Base-by-base conservation (phyloP, 2,888 invertebrate genomes). In the Aricia artaxerxes region DNA sequence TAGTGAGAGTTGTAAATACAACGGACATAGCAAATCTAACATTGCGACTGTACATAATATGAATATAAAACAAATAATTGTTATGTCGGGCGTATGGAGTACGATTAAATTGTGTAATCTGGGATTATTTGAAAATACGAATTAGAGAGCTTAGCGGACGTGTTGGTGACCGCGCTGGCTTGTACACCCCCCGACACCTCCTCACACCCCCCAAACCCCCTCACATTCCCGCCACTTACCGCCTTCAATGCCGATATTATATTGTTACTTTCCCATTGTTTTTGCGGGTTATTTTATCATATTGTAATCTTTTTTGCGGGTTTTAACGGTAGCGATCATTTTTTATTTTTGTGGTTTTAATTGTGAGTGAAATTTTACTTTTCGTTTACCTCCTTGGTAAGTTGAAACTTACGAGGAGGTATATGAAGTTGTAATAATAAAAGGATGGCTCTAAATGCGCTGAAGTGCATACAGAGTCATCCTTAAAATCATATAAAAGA, bases 111-210 rank as follows among this genome's bases (percentile, higher is more conserved):
- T 60, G 60, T 73, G 73, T 79, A 77, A 79, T 78, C 78, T 79
- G 73, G 78, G 77, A 73, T 78, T 77, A 78, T 78, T 73, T 61
- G 61, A 73, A 78, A 73, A 78, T 79, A 79, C 73, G 78, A 79
- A 73, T 79, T 79, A 60, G 40, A 73, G 78, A 73, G 78, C 78
- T 76, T 53, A 64, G 79, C 57, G 80, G 75, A 78, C 73, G 64
- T 77, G 77, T 79, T 78, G 77, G 79, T 78, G 79, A 78, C 77
- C 80, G 77, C 78, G 44, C 77, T 49, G 79, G 78, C 78, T 77
- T 60, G 16, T 64, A 57, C 57, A 57, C 57, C 57, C 57, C 57
- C 53, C 11, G 53, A 57, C 57, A 57, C 44, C 9, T 11, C 64
- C 69, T 9, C 69, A 38, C 35, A 3, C 69, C 35, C 35, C 64